Evolutionary conservation across 2,888 invertebrate genomes (phyloP).

Genomic region (Pammene aurita): DNA sequence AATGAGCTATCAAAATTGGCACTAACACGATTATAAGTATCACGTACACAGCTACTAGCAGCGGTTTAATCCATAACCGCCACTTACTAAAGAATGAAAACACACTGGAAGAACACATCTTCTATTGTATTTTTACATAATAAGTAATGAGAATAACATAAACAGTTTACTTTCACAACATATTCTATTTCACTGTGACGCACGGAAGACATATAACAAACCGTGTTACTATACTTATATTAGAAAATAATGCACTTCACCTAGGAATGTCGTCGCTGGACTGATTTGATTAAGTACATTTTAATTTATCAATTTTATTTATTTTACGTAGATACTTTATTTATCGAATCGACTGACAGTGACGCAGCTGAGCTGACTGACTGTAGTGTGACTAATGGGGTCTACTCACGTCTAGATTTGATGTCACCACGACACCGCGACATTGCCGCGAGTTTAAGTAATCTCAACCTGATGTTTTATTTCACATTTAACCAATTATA

Average conservation of each 20-base stretch:
- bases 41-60: constrained; percentile 90
- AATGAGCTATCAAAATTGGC: constrained; percentile 91
- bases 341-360: constrained; percentile 7
- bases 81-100: constrained; percentile 83
- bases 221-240: neutral
- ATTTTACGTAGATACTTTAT: constrained; percentile 19
- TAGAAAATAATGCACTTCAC: constrained; percentile 2
- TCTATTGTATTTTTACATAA: constrained; percentile 44
- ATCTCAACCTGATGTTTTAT: too few relatives aligned
- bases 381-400: neutral
- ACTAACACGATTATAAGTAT: constrained; percentile 92
- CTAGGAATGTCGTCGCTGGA: constrained; percentile 1
- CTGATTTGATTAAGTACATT: neutral
- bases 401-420: too few relatives aligned
- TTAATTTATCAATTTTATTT: constrained; percentile 12
- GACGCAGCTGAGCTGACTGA: constrained; percentile 19
- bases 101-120: constrained; percentile 72
- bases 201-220: constrained; percentile 13
- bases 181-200: constrained; percentile 16
- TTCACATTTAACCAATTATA: too few relatives aligned
- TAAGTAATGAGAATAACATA: constrained; percentile 25
- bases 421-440: too few relatives aligned
- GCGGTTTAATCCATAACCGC: constrained; percentile 95
- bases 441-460: too few relatives aligned
- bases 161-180: constrained; percentile 32